Evolutionary conservation across 2,797 vertebrate species (phyloP).

Genomic region (Notoglanidium macrostoma): DNA sequence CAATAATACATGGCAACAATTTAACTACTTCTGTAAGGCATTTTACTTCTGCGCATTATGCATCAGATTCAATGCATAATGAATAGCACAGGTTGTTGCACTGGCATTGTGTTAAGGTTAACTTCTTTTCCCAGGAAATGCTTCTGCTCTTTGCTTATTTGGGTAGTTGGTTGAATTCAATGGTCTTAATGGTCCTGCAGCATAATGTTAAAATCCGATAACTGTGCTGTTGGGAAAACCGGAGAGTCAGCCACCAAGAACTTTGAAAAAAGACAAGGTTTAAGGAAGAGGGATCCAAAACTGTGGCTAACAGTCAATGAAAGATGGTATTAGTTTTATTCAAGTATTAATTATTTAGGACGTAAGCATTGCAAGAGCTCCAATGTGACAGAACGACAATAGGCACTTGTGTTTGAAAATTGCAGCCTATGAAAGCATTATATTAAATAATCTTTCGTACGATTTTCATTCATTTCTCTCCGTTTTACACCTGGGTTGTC

Average conservation of each 20-base stretch:
- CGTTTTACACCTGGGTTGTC: neutral
- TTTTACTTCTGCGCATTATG: conserved; percentile 70
- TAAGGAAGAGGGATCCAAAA: neutral
- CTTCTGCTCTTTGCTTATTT: neutral
- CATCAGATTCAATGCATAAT: conserved; percentile 71
- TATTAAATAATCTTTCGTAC: neutral
- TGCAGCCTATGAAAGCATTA: neutral
- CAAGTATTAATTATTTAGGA: neutral
- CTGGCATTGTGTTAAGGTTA: conserved; percentile 17
- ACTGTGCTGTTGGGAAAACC: no score
- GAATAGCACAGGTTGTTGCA: conserved; percentile 58
- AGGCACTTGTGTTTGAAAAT: neutral
- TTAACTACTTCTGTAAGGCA: conserved; percentile 71
- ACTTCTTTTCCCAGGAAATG: conserved; percentile 1
- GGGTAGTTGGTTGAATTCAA: neutral
- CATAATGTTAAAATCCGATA: neutral
- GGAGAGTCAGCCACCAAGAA: no score
- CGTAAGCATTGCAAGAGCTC: neutral
- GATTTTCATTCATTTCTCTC: neutral
- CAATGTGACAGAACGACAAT: neutral
- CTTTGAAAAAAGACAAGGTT: neutral
- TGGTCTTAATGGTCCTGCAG: neutral
- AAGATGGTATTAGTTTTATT: neutral
- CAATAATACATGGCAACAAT: conserved; percentile 72
- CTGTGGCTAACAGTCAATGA: neutral